Conservation (phyloP, 2,888 invertebrate species). For the Creontiades dilutus region DNA sequence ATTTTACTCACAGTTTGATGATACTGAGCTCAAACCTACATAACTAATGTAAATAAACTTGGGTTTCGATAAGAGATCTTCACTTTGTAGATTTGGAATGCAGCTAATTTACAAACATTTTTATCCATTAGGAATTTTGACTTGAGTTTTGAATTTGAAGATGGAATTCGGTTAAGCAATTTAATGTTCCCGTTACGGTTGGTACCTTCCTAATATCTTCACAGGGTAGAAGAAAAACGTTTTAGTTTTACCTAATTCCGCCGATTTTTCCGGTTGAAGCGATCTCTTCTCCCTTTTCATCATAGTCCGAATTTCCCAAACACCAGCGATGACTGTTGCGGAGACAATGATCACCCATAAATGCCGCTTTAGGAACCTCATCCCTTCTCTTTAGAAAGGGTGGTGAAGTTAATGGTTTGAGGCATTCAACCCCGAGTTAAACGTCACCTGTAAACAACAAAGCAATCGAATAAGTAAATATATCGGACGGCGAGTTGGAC, state of each 20-base stretch:
- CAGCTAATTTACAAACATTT: too few species aligned
- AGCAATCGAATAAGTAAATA: background rate
- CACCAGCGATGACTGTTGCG: slow-evolving; percentile 30
- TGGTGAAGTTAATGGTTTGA: background rate
- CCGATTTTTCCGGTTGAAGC: background rate
- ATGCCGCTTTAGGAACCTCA: slow-evolving; percentile 62
- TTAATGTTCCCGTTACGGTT: background rate
- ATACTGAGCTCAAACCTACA: too few species aligned
- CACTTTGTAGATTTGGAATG: too few species aligned
- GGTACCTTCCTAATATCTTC: background rate
- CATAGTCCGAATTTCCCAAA: slow-evolving; percentile 45
- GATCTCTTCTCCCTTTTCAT: background rate
- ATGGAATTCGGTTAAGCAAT: too few species aligned
- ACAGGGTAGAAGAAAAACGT: background rate
- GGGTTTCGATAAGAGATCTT: too few species aligned
- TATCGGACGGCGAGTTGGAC: background rate
- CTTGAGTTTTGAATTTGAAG: too few species aligned
- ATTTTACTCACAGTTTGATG: too few species aligned
- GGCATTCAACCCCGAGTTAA: background rate
- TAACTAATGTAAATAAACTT: too few species aligned
- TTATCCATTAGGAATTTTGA: too few species aligned
- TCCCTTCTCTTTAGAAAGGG: slow-evolving; percentile 58
- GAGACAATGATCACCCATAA: slow-evolving; percentile 58
- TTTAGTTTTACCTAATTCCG: background rate
- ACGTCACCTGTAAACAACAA: slow-evolving; percentile 4